These are phyloP conservation scores for Drosophila infuscata DNA, from an alignment of 2,888 invertebrate species.

Conservation along the genomic window DNA sequence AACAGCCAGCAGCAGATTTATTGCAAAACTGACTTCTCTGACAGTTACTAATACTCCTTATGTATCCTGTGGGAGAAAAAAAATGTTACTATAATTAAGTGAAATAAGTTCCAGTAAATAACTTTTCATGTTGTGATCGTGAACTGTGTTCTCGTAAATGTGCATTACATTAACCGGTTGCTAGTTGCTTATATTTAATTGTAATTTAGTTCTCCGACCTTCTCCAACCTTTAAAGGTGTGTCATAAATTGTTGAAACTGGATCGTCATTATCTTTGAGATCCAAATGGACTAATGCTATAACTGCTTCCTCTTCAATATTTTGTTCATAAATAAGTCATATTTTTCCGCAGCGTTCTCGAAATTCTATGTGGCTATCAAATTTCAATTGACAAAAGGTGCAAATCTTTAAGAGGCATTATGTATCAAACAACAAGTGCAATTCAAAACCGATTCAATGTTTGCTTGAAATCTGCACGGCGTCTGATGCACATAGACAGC, in stretches of 20 bases:
- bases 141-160: not conserved
- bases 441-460: slow-evolving; percentile 71
- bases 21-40: not conserved
- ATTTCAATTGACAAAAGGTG: slow-evolving; percentile 24
- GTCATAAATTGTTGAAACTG: not conserved
- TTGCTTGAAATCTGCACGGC: slow-evolving; percentile 63
- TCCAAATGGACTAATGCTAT: not conserved
- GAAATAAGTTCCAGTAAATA: not conserved
- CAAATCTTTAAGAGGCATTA: slow-evolving; percentile 24
- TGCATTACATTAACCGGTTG: no score
- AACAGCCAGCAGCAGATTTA: not conserved
- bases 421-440: slow-evolving; percentile 47
- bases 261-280: not conserved
- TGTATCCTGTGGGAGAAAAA: not conserved
- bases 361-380: slow-evolving; percentile 37
- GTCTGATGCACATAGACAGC: slow-evolving; percentile 65
- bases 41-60: not conserved
- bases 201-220: not conserved
- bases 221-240: not conserved
- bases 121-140: not conserved
- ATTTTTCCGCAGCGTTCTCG: slow-evolving; percentile 34
- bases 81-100: not conserved
- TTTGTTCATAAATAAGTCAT: not conserved
- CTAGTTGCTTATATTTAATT: not conserved
- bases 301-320: not conserved